Conservation (phyloP, 2,888 invertebrate genomes). For the Heliconius ethilla region DNA sequence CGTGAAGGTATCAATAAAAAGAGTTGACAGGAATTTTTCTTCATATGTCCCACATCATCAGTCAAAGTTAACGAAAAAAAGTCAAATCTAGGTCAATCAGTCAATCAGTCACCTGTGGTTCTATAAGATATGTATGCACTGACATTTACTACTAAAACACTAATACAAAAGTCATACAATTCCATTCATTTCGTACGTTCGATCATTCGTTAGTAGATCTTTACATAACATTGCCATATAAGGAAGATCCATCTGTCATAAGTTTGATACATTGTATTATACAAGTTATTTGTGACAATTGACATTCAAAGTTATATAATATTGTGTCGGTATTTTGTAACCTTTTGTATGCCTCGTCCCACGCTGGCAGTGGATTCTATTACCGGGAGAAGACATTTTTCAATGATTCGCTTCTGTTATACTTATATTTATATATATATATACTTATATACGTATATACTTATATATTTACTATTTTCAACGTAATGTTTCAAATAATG, state of each 20-base stretch:
- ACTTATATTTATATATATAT: too few relatives aligned
- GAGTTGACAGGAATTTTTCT: background rate
- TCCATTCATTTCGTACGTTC: conserved; percentile 1
- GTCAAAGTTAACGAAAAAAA: too few relatives aligned
- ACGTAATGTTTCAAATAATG: too few relatives aligned
- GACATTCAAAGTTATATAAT: conserved; percentile 24
- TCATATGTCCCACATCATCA: background rate
- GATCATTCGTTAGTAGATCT: conserved; percentile 1
- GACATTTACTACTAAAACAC: background rate
- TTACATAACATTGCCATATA: conserved; percentile 28
- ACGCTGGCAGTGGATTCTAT: background rate
- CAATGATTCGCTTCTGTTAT: background rate
- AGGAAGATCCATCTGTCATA: conserved; percentile 28
- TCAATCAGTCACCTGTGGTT: background rate
- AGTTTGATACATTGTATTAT: conserved; percentile 7
- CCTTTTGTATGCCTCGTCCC: background rate
- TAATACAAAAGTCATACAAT: background rate
- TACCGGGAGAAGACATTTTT: background rate
- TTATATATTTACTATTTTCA: too few relatives aligned
- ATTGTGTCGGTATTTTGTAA: background rate
- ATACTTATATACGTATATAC: too few relatives aligned
- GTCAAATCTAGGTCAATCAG: background rate
- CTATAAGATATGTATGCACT: background rate
- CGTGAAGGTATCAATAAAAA: too few relatives aligned
- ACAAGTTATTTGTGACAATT: conserved; percentile 23